Percentiles rank a stretch among this genome's conserved stretches.
Conservation (phyloP, 2,113 vertebrate genomes). For the Ptychochromis oligacanthus region DNA sequence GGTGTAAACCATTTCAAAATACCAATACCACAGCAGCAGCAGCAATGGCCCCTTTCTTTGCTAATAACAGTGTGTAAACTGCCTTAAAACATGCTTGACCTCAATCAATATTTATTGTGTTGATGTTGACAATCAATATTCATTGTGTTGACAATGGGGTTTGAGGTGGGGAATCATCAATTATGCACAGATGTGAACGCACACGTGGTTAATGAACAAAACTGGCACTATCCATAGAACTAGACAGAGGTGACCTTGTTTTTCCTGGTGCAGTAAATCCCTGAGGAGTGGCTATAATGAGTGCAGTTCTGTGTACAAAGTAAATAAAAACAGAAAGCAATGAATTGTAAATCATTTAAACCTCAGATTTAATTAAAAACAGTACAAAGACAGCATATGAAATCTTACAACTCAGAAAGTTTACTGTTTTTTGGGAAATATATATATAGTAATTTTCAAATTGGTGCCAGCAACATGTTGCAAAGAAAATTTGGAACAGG, state of each 20-base stretch:
- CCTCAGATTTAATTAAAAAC: background rate
- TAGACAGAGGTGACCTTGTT: conserved; percentile 9
- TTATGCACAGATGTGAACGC: background rate
- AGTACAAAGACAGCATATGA: background rate
- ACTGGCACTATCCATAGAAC: conserved; percentile 2
- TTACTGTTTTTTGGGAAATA: background rate
- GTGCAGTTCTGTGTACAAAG: background rate
- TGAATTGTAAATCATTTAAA: background rate
- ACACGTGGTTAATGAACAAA: background rate
- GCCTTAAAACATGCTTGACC: background rate
- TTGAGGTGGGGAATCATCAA: background rate
- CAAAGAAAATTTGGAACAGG: background rate
- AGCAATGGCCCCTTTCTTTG: background rate
- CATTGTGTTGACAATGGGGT: background rate
- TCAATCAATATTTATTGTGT: background rate
- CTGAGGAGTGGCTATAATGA: background rate
- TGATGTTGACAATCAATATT: background rate
- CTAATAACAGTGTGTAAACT: conserved; percentile 1
- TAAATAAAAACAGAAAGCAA: background rate
- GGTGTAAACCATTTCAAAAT: background rate
- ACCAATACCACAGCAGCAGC: background rate
- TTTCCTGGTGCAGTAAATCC: conserved; percentile 4
- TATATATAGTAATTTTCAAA: no score
- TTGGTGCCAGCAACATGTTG: no score
- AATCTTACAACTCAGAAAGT: background rate